phyloP scores from a whole-genome alignment of 2,888 invertebrate genomes.

The Cerastis rubricosa region DNA sequence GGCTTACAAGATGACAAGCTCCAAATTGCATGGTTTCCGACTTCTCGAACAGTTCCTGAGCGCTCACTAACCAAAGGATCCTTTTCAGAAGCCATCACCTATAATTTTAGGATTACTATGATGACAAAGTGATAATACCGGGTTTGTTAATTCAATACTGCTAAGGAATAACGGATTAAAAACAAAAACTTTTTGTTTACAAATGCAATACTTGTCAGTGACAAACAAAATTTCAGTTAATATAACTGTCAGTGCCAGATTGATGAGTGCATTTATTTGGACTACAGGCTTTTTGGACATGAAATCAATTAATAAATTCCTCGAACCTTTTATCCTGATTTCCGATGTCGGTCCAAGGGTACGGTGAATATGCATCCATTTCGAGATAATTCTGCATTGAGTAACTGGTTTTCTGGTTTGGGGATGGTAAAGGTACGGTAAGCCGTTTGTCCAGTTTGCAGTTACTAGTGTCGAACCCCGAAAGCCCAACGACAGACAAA shows the following conservation, averaged over 20 bases:
- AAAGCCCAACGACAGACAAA: not conserved
- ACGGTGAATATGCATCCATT: not conserved
- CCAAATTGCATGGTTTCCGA: conserved; percentile 98
- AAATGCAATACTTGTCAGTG: not conserved
- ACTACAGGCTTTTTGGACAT: conserved; percentile 9
- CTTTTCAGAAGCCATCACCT: conserved; percentile 83
- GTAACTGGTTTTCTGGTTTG: not conserved
- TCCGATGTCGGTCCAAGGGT: not conserved
- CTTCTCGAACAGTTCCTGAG: conserved; percentile 92
- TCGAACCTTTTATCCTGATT: not conserved
- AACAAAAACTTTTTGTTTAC: conserved; percentile 18
- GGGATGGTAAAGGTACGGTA: not conserved
- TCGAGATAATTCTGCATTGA: not conserved
- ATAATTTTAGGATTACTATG: not conserved
- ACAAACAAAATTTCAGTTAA: not conserved
- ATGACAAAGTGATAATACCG: not conserved
- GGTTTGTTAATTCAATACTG: not conserved
- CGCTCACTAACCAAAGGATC: conserved; percentile 87
- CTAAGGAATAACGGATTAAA: not conserved
- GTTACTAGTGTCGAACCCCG: not conserved
- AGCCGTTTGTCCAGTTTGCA: not conserved
- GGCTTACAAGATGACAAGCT: conserved; percentile 99
- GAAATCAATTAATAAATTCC: not conserved
- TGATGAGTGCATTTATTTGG: not conserved
- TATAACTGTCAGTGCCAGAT: conserved; percentile 3